Percentiles rank a stretch among this genome's conserved stretches.
phyloP scores from a whole-genome alignment of 2,888 invertebrate genomes.

The Mesopsocus fuscifrons region DNA sequence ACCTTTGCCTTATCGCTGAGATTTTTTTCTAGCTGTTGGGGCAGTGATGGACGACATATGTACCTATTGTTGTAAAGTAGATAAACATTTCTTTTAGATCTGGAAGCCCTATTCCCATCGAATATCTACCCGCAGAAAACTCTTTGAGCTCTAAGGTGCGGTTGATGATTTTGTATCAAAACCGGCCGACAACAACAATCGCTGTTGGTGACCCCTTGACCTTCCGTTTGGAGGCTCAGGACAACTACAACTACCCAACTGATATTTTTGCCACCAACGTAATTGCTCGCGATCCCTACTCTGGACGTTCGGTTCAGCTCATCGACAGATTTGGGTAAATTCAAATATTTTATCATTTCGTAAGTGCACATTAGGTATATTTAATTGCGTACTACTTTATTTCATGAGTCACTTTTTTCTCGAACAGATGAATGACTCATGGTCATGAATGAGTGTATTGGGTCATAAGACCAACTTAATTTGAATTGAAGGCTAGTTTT shows the following conservation, averaged over 20 bases:
- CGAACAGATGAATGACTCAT: background rate
- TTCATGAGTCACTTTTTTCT: background rate
- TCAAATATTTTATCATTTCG: background rate
- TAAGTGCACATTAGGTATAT: too few relatives aligned
- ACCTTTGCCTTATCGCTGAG: too few relatives aligned
- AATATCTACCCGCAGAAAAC: conserved; percentile 80
- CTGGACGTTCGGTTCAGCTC: conserved; percentile 71
- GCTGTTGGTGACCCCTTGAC: conserved; percentile 84
- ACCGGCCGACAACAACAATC: conserved; percentile 78
- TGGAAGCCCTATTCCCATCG: conserved; percentile 81
- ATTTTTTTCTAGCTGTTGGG: too few relatives aligned
- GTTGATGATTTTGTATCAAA: conserved; percentile 70
- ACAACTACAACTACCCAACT: conserved; percentile 69
- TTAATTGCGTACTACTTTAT: background rate
- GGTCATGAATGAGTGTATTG: too few relatives aligned
- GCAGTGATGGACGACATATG: too few relatives aligned
- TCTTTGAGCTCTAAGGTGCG: conserved; percentile 76
- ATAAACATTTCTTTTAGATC: conserved; percentile 39
- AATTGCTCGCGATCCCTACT: conserved; percentile 80
- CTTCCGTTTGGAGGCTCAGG: conserved; percentile 73
- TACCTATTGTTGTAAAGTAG: too few relatives aligned
- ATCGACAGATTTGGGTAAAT: conserved; percentile 75
- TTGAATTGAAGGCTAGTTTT: too few relatives aligned
- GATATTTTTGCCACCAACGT: conserved; percentile 89
- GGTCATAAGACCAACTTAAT: too few relatives aligned